Percentiles rank a stretch among this genome's conserved stretches.
These are phyloP conservation scores for Rhogogaster chlorosoma DNA, from an alignment of 2,888 invertebrate genomes.

Conservation along the genomic window DNA sequence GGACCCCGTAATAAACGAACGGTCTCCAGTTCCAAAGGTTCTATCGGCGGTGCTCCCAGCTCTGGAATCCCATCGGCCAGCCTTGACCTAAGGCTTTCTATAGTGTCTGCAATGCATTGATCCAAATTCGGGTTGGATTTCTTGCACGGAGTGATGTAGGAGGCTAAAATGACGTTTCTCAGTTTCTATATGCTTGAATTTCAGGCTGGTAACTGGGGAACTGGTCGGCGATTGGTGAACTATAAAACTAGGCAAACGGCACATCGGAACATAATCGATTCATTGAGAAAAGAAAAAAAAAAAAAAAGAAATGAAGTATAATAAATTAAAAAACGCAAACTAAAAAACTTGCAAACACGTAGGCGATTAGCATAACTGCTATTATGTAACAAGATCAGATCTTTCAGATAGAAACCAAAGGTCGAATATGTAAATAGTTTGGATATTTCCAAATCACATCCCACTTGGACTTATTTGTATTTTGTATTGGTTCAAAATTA, in stretches of 20 bases:
- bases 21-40: constrained; percentile 83
- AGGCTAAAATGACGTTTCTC: constrained; percentile 78
- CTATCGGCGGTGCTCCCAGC: constrained; percentile 84
- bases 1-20: constrained; percentile 82
- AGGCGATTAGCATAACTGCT: constrained; percentile 44
- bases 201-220: neutral
- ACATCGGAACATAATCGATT: neutral
- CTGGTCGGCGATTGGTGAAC: neutral
- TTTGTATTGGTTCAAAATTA: neutral
- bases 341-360: constrained; percentile 2
- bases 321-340: neutral
- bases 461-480: neutral
- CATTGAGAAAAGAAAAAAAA: neutral
- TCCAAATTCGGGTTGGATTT: constrained; percentile 83
- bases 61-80: constrained; percentile 84
- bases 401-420: neutral
- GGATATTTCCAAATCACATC: constrained; percentile 6
- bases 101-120: constrained; percentile 82
- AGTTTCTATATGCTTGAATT: neutral
- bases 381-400: constrained; percentile 61
- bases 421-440: neutral
- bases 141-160: constrained; percentile 84
- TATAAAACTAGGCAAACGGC: neutral
- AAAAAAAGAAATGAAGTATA: neutral
- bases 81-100: constrained; percentile 81